Conservation (phyloP, 2,888 invertebrate genomes). For the Acanthococcus lagerstroemiae region DNA sequence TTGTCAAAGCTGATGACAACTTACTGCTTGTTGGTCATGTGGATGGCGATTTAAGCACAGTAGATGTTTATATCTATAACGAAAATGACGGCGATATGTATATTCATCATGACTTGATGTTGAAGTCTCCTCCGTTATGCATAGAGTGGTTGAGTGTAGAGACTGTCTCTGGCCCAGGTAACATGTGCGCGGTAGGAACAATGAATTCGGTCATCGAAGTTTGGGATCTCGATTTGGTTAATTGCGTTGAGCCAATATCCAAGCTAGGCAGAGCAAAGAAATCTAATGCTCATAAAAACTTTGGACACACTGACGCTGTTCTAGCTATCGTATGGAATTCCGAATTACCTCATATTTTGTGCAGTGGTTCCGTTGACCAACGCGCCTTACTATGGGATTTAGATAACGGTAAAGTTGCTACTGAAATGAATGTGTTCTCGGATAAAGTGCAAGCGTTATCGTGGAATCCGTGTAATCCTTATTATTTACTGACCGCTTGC, state of each 20-base stretch:
- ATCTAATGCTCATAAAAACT: constrained; percentile 53
- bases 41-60: constrained; percentile 70
- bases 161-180: constrained; percentile 46
- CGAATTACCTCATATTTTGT: constrained; percentile 71
- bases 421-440: constrained; percentile 59
- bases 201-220: constrained; percentile 88
- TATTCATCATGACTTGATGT: constrained; percentile 83
- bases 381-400: constrained; percentile 87
- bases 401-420: constrained; percentile 64
- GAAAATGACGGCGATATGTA: constrained; percentile 79
- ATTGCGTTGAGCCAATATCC: constrained; percentile 78
- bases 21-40: constrained; percentile 77
- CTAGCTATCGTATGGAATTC: constrained; percentile 85
- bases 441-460: constrained; percentile 76
- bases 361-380: constrained; percentile 85
- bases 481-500: constrained; percentile 70
- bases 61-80: constrained; percentile 89
- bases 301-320: constrained; percentile 67
- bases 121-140: constrained; percentile 82
- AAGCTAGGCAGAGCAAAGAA: constrained; percentile 47
- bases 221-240: constrained; percentile 94
- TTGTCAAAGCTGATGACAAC: constrained; percentile 81
- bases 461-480: constrained; percentile 75
- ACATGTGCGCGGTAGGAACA: constrained; percentile 82
- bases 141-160: constrained; percentile 89